These are phyloP conservation scores for Leptothorax acervorum DNA, from an alignment of 2,888 invertebrate species.

Conservation along the genomic window DNA sequence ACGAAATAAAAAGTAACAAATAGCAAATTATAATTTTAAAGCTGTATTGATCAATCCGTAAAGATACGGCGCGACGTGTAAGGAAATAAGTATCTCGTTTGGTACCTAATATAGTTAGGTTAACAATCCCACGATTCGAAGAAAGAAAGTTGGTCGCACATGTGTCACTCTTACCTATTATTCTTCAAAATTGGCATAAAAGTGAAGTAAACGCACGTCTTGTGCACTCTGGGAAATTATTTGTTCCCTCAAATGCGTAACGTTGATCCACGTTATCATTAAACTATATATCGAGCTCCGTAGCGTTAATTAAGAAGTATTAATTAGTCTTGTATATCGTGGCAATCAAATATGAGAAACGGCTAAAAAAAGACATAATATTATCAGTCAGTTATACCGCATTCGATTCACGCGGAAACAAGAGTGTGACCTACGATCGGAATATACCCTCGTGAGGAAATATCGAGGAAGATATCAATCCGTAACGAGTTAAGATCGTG, in stretches of 20 bases:
- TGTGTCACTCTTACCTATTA: conserved; percentile 7
- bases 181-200: conserved; percentile 1
- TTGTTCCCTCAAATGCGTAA: conserved; percentile 5
- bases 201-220: conserved; percentile 7
- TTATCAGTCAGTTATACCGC: not conserved
- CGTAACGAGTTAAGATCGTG: conserved; percentile 67
- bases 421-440: not conserved
- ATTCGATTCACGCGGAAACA: not conserved
- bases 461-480: conserved; percentile 62
- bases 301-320: conserved; percentile 7
- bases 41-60: conserved; percentile 12
- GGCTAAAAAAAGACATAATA: not conserved
- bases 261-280: not conserved
- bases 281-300: not conserved
- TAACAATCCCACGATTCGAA: conserved; percentile 12
- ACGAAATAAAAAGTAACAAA: conserved; percentile 16
- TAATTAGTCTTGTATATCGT: not conserved
- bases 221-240: not conserved
- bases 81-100: conserved; percentile 8
- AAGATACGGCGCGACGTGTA: conserved; percentile 12
- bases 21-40: conserved; percentile 25
- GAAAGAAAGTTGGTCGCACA: conserved; percentile 30
- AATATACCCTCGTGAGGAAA: conserved; percentile 10
- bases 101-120: not conserved
- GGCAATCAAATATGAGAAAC: not conserved